These are phyloP conservation scores for Meloidogyne chitwoodi DNA, from an alignment of 1,140 invertebrate species.

Conservation along the genomic window DNA sequence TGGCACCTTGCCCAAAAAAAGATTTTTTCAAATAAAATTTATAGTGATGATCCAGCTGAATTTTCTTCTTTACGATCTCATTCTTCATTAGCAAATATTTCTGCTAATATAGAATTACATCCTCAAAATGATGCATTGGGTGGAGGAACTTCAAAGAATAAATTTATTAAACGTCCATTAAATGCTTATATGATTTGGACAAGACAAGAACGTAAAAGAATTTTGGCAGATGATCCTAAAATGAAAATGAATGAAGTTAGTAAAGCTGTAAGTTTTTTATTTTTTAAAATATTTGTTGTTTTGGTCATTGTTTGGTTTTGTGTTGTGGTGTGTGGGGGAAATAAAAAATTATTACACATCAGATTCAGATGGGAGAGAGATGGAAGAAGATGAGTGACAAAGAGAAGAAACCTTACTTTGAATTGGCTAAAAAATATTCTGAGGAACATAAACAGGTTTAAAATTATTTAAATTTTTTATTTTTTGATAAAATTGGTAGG, in stretches of 20 bases:
- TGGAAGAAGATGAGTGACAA: conserved; percentile 52
- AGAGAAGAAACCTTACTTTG: conserved; percentile 51
- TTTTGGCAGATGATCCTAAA: conserved; percentile 55
- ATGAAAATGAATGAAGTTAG: conserved; percentile 46
- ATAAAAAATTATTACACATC: conserved; percentile 11
- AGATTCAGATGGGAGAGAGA: conserved; percentile 51
- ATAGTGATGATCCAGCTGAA: conserved; percentile 32
- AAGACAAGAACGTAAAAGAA: conserved; percentile 63
- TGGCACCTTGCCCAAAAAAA: not conserved
- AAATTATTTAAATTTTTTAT: not conserved
- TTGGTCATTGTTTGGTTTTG: not conserved
- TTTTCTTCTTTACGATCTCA: conserved; percentile 32
- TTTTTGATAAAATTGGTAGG: not conserved
- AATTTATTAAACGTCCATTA: conserved; percentile 48
- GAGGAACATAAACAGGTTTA: conserved; percentile 48
- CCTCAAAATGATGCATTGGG: conserved; percentile 36
- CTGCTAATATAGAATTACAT: conserved; percentile 45
- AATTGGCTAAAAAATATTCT: conserved; percentile 38
- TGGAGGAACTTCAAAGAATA: conserved; percentile 33
- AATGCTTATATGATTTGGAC: conserved; percentile 56
- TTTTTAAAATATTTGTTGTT: not conserved
- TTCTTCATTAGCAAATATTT: conserved; percentile 23
- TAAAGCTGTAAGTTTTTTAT: conserved; percentile 33
- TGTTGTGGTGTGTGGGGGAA: conserved; percentile 30
- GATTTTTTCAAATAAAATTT: conserved; percentile 6